Base-by-base conservation (phyloP, 2,797 vertebrate genomes). In the Erethizon dorsatum region DNA sequence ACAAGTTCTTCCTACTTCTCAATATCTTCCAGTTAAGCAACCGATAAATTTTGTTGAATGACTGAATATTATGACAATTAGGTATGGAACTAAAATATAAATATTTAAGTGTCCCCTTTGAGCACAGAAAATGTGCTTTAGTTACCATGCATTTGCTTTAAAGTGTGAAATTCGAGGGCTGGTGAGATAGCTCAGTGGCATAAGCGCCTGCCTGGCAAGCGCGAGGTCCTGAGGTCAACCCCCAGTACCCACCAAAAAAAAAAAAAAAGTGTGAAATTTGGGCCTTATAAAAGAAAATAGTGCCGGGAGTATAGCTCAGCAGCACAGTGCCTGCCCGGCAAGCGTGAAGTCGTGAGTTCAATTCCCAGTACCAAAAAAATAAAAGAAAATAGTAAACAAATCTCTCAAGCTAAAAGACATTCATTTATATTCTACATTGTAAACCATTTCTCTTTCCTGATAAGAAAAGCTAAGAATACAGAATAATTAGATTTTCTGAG, bases 371-470 rank as follows among this genome's bases (percentile, higher is more conserved):
- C 37, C 37, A 41, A 41, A 41, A 41, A 41, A 41, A 41, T 69
- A 67, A 92, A 82, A 90, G 65, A 75, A 89, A 90, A 89, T 0
- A 80, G 14, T 15, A 86, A 92, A 65, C 56, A 83, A 75, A 89
- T 52, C 52, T 52, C 57, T 83, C 31, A 33, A 61, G 52, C 61
- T 56, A 71, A 54, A 77, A 59, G 75, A 45, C 11, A 28, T 50
- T 86, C 65, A 61, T 61, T 47, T 57, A 92, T 17, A 22, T 26
- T 71, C n/a, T 82, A 52, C 24, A 56, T 5, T 41, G 8, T 71
- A 63, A 88, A 54, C 67, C 47, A 78, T 78, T 93, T 63, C 67
- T 86, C 75, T 83, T 83, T 96, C 90, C 91, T 78, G 12, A 41
- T 84, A 63, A 37, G 20, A 69, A 41, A 90, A 59, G 26, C 31